Conservation (phyloP, 2,888 invertebrate species). For the Lepidonotus clava region DNA sequence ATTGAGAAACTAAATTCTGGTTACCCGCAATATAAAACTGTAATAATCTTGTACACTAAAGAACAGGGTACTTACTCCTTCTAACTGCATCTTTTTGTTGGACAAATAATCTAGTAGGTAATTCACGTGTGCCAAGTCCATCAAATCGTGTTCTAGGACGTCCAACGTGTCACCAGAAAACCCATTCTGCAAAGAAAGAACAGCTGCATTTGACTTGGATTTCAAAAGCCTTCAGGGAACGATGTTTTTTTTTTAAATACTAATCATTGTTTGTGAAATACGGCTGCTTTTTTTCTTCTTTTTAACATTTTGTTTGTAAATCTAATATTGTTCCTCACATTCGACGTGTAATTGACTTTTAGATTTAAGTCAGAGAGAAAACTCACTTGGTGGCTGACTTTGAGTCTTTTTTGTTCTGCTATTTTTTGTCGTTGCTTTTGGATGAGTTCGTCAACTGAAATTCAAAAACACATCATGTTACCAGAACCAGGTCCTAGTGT, state of each 20-base stretch:
- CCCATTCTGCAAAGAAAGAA: slow-evolving; percentile 51
- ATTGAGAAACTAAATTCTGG: too few relatives aligned
- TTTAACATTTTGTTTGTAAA: too few relatives aligned
- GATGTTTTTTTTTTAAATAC: neutral
- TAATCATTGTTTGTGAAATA: too few relatives aligned
- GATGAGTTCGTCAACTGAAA: slow-evolving; percentile 87
- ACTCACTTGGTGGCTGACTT: slow-evolving; percentile 69
- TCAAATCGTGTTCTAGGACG: slow-evolving; percentile 68
- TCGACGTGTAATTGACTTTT: too few relatives aligned
- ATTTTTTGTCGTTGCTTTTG: slow-evolving; percentile 84
- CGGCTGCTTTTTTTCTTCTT: neutral
- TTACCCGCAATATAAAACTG: too few relatives aligned
- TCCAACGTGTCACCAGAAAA: slow-evolving; percentile 25
- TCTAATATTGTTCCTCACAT: too few relatives aligned
- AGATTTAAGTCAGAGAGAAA: too few relatives aligned
- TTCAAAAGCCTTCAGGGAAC: too few relatives aligned
- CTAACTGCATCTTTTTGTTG: slow-evolving; percentile 88
- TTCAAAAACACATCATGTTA: neutral
- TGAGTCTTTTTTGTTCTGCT: slow-evolving; percentile 70
- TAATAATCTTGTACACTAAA: too few relatives aligned
- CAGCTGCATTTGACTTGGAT: too few relatives aligned
- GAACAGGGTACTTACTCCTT: slow-evolving; percentile 84
- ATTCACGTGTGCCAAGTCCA: slow-evolving; percentile 90
- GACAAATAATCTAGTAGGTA: slow-evolving; percentile 89
- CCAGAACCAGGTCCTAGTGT: neutral